These are phyloP conservation scores for Escarpia spicata DNA, from an alignment of 2,888 invertebrate genomes.

Conservation along the genomic window DNA sequence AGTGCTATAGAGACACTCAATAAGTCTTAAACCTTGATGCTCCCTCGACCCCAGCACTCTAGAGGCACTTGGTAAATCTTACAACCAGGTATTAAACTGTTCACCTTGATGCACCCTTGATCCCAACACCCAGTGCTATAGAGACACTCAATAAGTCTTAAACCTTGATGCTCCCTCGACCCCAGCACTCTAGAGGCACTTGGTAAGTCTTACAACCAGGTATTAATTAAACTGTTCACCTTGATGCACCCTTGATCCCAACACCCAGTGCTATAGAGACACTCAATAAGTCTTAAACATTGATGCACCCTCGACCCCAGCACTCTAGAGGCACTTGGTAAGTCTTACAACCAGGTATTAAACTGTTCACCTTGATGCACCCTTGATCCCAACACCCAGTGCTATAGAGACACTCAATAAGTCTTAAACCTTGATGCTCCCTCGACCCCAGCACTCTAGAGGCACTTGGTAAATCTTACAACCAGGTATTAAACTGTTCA, in stretches of 20 bases:
- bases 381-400: too few species aligned
- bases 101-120: too few species aligned
- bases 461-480: too few species aligned
- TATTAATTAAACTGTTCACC: neutral
- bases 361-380: neutral
- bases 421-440: too few species aligned
- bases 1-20: neutral
- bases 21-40: too few species aligned
- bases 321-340: neutral
- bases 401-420: too few species aligned
- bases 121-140: neutral
- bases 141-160: neutral
- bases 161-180: too few species aligned
- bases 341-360: neutral
- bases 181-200: too few species aligned
- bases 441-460: neutral
- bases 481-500: neutral
- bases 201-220: too few species aligned
- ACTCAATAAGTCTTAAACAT: too few species aligned
- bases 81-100: slow-evolving; percentile 20
- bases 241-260: neutral
- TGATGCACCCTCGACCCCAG: neutral
- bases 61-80: slow-evolving; percentile 32
- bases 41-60: neutral
- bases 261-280: too few species aligned